Conservation (phyloP, 2,113 vertebrate genomes). For the Thalassarche chlororhynchos region DNA sequence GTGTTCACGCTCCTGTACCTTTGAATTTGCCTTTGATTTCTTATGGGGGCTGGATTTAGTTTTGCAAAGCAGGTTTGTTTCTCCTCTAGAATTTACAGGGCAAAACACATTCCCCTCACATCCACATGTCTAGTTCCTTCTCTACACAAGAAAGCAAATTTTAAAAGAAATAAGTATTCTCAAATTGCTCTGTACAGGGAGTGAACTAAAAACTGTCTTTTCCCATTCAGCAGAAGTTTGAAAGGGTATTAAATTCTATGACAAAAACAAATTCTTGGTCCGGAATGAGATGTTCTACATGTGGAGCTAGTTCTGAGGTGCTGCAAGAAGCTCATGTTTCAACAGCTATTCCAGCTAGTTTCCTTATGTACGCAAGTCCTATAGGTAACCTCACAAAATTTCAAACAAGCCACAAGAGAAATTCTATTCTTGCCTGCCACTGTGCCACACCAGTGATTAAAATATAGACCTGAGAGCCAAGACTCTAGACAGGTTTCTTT, state of each 20-base stretch:
- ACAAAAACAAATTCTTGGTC: not conserved
- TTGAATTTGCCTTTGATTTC: not conserved
- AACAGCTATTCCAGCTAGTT: not conserved
- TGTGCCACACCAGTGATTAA: not conserved
- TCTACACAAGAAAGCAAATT: not conserved
- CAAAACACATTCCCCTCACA: not conserved
- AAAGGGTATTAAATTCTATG: not conserved
- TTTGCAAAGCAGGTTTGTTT: not conserved
- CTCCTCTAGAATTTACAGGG: not conserved
- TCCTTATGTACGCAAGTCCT: not conserved
- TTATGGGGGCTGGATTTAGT: not conserved
- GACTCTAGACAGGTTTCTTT: not conserved
- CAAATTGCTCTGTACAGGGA: not conserved
- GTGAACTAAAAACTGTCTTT: not conserved
- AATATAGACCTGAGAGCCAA: not conserved
- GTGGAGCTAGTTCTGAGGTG: not conserved
- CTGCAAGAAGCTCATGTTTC: not conserved
- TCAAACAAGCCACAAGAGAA: not conserved
- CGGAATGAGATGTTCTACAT: not conserved
- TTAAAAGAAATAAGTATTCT: not conserved
- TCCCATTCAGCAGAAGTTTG: not conserved
- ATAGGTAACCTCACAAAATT: not conserved
- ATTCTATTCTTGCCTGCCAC: not conserved
- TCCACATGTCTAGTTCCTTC: not conserved
- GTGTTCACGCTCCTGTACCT: not conserved